Evolutionary conservation across 2,113 vertebrate species (phyloP).

Genomic region (Astur gentilis): DNA sequence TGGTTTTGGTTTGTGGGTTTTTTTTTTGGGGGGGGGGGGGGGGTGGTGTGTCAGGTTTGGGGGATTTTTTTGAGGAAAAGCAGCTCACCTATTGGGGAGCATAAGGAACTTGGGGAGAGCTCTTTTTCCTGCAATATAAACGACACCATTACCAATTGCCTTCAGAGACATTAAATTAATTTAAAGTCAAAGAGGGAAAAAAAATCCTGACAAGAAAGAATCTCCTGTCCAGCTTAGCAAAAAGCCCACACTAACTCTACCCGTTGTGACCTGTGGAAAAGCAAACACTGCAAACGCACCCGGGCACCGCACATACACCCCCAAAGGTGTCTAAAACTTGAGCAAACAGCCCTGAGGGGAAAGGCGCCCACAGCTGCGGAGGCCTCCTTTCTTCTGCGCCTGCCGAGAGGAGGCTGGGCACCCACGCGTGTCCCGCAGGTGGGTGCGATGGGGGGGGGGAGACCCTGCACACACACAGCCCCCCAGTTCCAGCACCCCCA

Average conservation of each 20-base stretch:
- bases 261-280: not conserved
- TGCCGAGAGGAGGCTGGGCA: no score
- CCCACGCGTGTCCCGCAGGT: not conserved
- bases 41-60: no score
- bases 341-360: not conserved
- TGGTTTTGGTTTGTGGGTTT: no score
- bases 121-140: not conserved
- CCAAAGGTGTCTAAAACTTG: not conserved
- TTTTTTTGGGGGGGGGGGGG: no score
- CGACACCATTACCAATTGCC: not conserved
- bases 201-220: not conserved
- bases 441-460: not conserved
- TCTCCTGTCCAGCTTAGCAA: not conserved
- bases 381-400: not conserved
- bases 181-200: no score
- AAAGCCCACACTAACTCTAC: fast-evolving
- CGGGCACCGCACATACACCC: fast-evolving
- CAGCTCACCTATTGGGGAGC: not conserved
- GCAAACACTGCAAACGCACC: not conserved
- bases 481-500: not conserved
- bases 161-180: not conserved
- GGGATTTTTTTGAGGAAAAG: not conserved
- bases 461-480: not conserved
- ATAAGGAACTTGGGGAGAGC: not conserved
- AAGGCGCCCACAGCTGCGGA: not conserved